phyloP scores from a whole-genome alignment of 2,888 invertebrate genomes.

The Catotricha subobsoleta region DNA sequence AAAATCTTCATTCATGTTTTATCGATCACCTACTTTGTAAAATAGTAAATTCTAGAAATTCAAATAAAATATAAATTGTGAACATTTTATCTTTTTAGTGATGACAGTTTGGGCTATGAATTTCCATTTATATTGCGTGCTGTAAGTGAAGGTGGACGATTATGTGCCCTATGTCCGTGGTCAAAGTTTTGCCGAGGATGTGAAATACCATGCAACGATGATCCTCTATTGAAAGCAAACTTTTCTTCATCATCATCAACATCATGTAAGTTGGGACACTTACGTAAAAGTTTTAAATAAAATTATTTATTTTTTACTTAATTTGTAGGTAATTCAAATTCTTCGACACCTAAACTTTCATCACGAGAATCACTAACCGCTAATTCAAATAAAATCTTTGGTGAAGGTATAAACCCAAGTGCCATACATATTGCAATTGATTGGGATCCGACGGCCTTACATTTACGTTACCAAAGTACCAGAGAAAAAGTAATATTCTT shows the following conservation, averaged over 20 bases:
- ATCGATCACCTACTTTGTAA: no score
- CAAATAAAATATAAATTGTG: not conserved
- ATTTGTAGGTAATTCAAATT: constrained; percentile 14
- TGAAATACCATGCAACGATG: constrained; percentile 50
- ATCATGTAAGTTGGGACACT: constrained; percentile 16
- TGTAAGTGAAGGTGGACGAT: constrained; percentile 51
- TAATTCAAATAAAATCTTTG: constrained; percentile 14
- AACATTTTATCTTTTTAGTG: constrained; percentile 35
- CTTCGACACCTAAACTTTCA: constrained; percentile 21
- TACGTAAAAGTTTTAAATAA: no score
- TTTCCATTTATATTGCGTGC: constrained; percentile 78
- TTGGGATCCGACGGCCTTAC: constrained; percentile 89
- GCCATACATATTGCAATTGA: constrained; percentile 57
- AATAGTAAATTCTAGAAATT: no score
- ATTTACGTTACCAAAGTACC: constrained; percentile 69
- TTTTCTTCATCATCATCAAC: constrained; percentile 18
- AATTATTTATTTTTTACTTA: not conserved
- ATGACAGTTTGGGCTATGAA: constrained; percentile 81
- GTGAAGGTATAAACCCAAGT: constrained; percentile 4
- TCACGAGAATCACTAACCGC: constrained; percentile 19
- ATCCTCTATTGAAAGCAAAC: constrained; percentile 30
- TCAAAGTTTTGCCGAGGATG: constrained; percentile 73
- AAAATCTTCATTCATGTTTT: no score
- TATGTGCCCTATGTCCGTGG: constrained; percentile 65
- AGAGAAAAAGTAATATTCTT: constrained; percentile 41